Percentiles rank a stretch among this genome's conserved stretches.
phyloP scores from a whole-genome alignment of 2,797 vertebrate species.

The Sebastes steindachneri region DNA sequence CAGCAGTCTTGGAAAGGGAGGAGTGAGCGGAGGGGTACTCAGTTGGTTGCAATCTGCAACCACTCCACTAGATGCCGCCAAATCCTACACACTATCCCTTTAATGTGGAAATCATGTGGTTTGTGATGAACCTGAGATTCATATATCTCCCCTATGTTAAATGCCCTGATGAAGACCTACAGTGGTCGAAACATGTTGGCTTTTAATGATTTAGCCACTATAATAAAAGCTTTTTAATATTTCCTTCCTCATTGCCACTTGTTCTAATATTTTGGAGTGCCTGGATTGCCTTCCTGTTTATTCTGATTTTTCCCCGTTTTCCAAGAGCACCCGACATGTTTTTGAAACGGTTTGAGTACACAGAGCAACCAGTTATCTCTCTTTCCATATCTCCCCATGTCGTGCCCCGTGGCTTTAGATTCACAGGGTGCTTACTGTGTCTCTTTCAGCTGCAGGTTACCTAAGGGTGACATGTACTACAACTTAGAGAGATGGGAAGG shows the following conservation, averaged over 20 bases:
- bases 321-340: background rate
- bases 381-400: background rate
- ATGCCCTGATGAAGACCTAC: no score
- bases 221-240: background rate
- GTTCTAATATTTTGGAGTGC: background rate
- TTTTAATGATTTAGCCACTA: background rate
- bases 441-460: conserved; percentile 5
- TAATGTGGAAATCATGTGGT: no score
- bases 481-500: conserved; percentile 21
- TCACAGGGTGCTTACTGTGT: background rate
- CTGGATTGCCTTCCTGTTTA: background rate
- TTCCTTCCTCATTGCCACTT: background rate
- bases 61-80: no score
- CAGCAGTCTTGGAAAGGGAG: no score
- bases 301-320: background rate
- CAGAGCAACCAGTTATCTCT: background rate
- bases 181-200: background rate
- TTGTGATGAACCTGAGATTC: no score
- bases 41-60: no score
- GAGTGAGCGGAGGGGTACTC: no score
- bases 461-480: background rate
- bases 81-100: no score
- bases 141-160: no score
- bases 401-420: background rate
- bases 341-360: background rate